phyloP scores from a whole-genome alignment of 2,888 invertebrate species.

The Globia sparganii region DNA sequence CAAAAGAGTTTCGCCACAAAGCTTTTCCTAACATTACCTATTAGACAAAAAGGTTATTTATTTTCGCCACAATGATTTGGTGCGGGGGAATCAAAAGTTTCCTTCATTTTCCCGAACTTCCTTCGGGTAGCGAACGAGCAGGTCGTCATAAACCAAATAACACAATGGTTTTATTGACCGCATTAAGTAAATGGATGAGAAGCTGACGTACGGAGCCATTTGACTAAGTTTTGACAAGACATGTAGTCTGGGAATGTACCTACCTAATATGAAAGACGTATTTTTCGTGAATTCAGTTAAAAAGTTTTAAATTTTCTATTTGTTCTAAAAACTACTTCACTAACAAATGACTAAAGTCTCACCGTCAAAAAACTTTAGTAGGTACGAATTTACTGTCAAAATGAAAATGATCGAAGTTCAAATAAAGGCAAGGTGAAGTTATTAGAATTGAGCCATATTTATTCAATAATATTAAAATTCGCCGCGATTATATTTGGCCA shows the following conservation, averaged over 20 bases:
- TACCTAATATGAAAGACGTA: conserved; percentile 26
- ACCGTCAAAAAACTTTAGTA: neutral
- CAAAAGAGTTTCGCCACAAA: conserved; percentile 68
- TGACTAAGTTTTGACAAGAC: conserved; percentile 77
- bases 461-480: conserved; percentile 45
- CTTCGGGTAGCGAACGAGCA: conserved; percentile 74
- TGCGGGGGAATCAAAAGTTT: conserved; percentile 79
- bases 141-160: conserved; percentile 83
- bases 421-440: conserved; percentile 10
- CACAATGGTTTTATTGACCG: conserved; percentile 87
- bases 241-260: conserved; percentile 50
- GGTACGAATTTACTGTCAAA: conserved; percentile 4
- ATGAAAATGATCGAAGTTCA: conserved; percentile 32
- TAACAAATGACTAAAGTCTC: conserved; percentile 13
- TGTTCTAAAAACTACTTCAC: conserved; percentile 4
- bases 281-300: conserved; percentile 29
- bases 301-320: conserved; percentile 21
- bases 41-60: conserved; percentile 78
- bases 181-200: conserved; percentile 86
- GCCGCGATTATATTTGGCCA: conserved; percentile 26
- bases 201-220: conserved; percentile 79
- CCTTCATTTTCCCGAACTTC: conserved; percentile 74
- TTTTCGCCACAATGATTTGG: conserved; percentile 74
- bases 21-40: conserved; percentile 70
- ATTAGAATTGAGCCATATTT: conserved; percentile 29